These are phyloP conservation scores for Drosophila pseudotakahashii DNA, from an alignment of 2,888 invertebrate genomes.

Conservation along the genomic window DNA sequence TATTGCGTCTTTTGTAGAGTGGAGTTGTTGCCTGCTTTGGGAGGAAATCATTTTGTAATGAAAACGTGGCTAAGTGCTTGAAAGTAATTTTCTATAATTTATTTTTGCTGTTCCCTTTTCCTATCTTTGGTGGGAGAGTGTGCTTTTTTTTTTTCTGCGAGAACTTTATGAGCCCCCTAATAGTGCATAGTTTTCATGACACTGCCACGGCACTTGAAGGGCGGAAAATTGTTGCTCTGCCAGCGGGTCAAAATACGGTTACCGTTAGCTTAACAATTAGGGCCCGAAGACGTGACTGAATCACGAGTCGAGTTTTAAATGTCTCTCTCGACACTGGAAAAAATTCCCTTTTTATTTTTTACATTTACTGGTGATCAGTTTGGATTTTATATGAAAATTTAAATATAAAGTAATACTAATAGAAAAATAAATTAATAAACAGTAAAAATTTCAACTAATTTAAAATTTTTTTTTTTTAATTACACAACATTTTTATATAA, in stretches of 20 bases:
- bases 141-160: conserved; percentile 40
- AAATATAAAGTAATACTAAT: too few species aligned
- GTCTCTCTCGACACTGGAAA: conserved; percentile 9
- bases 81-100: conserved; percentile 36
- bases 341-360: background rate
- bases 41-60: conserved; percentile 11
- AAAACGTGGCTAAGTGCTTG: conserved; percentile 15
- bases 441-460: too few species aligned
- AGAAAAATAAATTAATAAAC: too few species aligned
- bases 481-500: too few species aligned
- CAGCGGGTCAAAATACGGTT: conserved; percentile 24
- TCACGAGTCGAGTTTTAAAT: conserved; percentile 5
- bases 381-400: too few species aligned
- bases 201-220: conserved; percentile 32
- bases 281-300: conserved; percentile 46
- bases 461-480: too few species aligned
- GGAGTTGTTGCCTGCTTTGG: background rate
- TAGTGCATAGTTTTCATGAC: conserved; percentile 24
- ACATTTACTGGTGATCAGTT: background rate
- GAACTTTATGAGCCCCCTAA: conserved; percentile 43
- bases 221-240: conserved; percentile 67
- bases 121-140: conserved; percentile 19
- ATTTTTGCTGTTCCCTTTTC: conserved; percentile 3
- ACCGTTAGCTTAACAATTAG: conserved; percentile 39
- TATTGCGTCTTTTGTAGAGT: conserved; percentile 19